Evolutionary conservation across 2,888 invertebrate species (phyloP).

Genomic region (Cybosia mesomella): DNA sequence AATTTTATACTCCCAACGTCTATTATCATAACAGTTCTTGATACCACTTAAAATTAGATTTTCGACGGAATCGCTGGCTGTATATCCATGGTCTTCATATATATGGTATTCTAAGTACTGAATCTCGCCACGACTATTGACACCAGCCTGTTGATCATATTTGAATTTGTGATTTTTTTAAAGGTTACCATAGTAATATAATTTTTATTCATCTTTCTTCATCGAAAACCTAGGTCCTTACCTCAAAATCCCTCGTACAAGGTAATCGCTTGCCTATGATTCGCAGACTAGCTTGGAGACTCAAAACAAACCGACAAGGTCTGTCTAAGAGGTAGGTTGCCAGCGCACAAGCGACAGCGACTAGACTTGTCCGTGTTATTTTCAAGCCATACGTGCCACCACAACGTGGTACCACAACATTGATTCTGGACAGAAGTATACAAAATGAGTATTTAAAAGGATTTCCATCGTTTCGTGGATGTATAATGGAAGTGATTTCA

Average conservation of each 20-base stretch:
- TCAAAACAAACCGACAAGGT: constrained; percentile 91
- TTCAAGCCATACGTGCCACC: constrained; percentile 91
- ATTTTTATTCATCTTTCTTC: not conserved
- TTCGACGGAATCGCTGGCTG: constrained; percentile 83
- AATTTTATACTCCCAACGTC: constrained; percentile 70
- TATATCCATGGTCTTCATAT: constrained; percentile 86
- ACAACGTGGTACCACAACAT: constrained; percentile 61
- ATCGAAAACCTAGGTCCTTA: constrained; percentile 50
- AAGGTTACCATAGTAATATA: not conserved
- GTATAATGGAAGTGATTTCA: no score
- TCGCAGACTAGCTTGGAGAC: constrained; percentile 91
- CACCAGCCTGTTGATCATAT: constrained; percentile 51
- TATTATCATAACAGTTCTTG: constrained; percentile 88
- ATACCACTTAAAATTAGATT: constrained; percentile 62
- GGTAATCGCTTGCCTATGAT: constrained; percentile 90
- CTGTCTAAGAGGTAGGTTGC: constrained; percentile 88
- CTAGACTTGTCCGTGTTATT: constrained; percentile 87
- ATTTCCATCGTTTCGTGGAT: no score
- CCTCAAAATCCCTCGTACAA: constrained; percentile 88
- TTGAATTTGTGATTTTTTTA: not conserved
- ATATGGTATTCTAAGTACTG: constrained; percentile 87
- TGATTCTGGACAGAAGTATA: constrained; percentile 59
- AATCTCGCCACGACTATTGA: constrained; percentile 88
- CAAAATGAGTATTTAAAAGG: not conserved
- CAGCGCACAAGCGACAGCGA: constrained; percentile 90